Conservation (phyloP, 2,888 invertebrate genomes). For the Euspilapteryx auroguttella region DNA sequence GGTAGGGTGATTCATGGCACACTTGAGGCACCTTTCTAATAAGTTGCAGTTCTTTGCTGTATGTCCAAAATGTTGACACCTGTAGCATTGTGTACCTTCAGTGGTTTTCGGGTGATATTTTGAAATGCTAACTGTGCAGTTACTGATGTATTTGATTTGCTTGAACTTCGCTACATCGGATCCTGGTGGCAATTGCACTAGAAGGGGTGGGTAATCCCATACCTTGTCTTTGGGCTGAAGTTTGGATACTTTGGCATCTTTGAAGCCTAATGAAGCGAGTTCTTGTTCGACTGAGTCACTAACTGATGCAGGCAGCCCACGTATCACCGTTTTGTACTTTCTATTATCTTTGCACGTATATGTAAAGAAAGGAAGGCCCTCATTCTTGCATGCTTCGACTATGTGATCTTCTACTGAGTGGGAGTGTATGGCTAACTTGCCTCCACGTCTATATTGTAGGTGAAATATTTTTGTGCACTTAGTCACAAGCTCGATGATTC, state of each 20-base stretch:
- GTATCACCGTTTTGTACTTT: conserved; percentile 3
- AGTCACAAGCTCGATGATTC: not conserved
- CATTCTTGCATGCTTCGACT: conserved; percentile 2
- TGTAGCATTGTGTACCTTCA: conserved; percentile 1
- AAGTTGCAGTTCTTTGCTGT: conserved; percentile 1
- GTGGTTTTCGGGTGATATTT: not conserved
- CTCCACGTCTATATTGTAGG: conserved; percentile 3
- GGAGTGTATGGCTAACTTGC: conserved; percentile 3
- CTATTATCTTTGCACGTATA: conserved; percentile 6
- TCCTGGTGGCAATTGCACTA: not conserved
- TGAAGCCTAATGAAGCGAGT: conserved; percentile 4
- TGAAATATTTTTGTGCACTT: conserved; percentile 3
- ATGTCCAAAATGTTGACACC: conserved; percentile 1
- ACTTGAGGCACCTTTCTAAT: not conserved
- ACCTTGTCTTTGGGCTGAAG: not conserved
- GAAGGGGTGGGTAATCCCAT: not conserved
- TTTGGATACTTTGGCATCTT: not conserved
- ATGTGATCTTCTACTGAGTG: conserved; percentile 4
- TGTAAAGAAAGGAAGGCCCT: conserved; percentile 1
- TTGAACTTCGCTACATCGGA: not conserved
- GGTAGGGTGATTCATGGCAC: not conserved
- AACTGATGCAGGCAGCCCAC: conserved; percentile 3
- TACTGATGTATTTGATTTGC: not conserved
- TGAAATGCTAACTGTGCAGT: not conserved
- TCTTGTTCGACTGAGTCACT: conserved; percentile 1